phyloP scores from a whole-genome alignment of 2,797 vertebrate genomes.

The Phrynocephalus guinanensis region DNA sequence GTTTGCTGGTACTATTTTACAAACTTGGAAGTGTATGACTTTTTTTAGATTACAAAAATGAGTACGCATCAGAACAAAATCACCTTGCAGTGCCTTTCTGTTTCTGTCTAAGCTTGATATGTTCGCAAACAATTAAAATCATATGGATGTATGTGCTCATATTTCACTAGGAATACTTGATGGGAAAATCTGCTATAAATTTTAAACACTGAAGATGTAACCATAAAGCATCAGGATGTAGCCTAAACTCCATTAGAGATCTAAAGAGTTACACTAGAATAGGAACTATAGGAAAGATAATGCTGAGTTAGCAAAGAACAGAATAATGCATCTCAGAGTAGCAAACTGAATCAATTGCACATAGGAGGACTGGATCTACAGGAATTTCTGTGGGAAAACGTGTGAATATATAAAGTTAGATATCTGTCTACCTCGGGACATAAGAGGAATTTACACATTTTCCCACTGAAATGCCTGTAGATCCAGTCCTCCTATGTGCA shows the following conservation, averaged over 20 bases:
- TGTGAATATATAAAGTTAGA: neutral
- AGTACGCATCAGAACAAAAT: neutral
- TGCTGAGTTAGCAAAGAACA: constrained; percentile 16
- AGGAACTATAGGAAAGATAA: neutral
- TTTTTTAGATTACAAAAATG: neutral
- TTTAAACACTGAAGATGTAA: neutral
- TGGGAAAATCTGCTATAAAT: neutral
- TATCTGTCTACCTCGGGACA: too few relatives aligned
- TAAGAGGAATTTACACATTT: neutral
- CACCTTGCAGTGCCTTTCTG: neutral
- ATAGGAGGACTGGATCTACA: neutral
- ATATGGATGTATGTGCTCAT: too few relatives aligned
- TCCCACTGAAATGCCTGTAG: neutral
- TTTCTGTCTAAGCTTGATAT: neutral
- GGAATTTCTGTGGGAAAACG: neutral
- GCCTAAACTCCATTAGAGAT: neutral
- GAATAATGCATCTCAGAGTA: neutral
- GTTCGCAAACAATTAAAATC: neutral
- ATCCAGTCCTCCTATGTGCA: neutral
- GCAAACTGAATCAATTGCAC: neutral
- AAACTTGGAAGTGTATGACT: neutral
- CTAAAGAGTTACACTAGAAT: neutral
- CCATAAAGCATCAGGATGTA: neutral
- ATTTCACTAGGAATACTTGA: neutral
- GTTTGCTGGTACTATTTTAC: neutral